Evolutionary conservation across 2,113 vertebrate genomes (phyloP).

Genomic region (Corydoras maculifer): DNA sequence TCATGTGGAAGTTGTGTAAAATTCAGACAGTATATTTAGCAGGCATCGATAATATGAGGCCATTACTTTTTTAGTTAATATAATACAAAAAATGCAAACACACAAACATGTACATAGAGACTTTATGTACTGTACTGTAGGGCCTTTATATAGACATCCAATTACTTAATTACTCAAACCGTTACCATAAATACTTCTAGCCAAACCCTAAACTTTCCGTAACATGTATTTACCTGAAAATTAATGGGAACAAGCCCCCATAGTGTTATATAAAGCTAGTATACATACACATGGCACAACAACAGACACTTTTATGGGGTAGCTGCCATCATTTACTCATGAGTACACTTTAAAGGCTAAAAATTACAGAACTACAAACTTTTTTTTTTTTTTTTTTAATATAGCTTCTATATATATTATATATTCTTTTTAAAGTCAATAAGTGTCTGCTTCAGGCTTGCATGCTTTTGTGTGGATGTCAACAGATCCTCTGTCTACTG

Average conservation of each 20-base stretch:
- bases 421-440: conserved; percentile 48
- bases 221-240: too few relatives aligned
- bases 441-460: conserved; percentile 25
- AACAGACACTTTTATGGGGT: conserved; percentile 18
- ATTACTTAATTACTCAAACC: not conserved
- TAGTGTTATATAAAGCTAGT: not conserved
- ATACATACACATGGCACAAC: conserved; percentile 21
- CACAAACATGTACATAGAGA: too few relatives aligned
- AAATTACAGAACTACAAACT: conserved; percentile 51
- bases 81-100: conserved; percentile 37
- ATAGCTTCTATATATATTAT: too few relatives aligned
- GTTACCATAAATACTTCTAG: too few relatives aligned
- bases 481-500: conserved; percentile 15
- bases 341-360: conserved; percentile 53
- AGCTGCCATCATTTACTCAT: conserved; percentile 42
- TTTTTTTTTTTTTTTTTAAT: too few relatives aligned
- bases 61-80: conserved; percentile 42
- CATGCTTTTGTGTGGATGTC: conserved; percentile 38
- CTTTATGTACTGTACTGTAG: too few relatives aligned
- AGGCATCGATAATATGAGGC: conserved; percentile 67
- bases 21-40: conserved; percentile 51
- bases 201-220: too few relatives aligned
- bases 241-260: too few relatives aligned
- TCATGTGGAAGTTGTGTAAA: too few relatives aligned
- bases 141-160: too few relatives aligned